Evolutionary conservation across 2,797 vertebrate species (phyloP), one percentile per base, ranked within the genome.

Genomic region (Discoglossus pictus): DNA sequence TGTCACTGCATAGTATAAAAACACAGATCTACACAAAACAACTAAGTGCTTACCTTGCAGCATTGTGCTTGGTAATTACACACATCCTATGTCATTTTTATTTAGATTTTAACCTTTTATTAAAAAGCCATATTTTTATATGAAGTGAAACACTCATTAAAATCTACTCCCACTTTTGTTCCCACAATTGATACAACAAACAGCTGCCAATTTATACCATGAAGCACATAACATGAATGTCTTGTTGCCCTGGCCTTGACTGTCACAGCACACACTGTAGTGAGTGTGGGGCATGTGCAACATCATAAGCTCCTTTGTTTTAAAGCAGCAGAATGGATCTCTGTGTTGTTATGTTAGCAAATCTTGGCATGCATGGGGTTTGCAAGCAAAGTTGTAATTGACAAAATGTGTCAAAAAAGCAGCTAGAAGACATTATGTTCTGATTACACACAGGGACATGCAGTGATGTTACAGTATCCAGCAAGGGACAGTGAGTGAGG

Each of bases 301-400:
- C 39, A 59, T 43, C 4, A 2, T 46, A 46, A 61, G 12, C 66
- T 53, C 50, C 58, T 61, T 61, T 68, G 56, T 61, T 17, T 47
- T 39, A 20, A 52, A 61, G 47, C 35, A 16, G 4, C 54, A 61
- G 47, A 25, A 52, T 42, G 17, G 42, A n/a, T 38, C 15, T 23
- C 15, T 7, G 11, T 50, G 24, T 12, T 61, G 44, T 34, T 38
- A 20, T 44, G 21, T 27, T n/a, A 56, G 12, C 31, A 23, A 23
- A 42, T 17, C 9, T 44, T 44, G 42, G 39, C 40, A 34, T 24
- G 48, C 36, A 35, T 36, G 27, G 17, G n/a, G 35, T 35, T 24
- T 54, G 16, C 40, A 13, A 7, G 39, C 17, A 35, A 4, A 52
- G 39, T 10, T 23, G 12, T 39, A 7, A n/a, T 11, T 36, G 40